phyloP scores from a whole-genome alignment of 2,888 invertebrate genomes.

The Branchinecta sandiegonensis region DNA sequence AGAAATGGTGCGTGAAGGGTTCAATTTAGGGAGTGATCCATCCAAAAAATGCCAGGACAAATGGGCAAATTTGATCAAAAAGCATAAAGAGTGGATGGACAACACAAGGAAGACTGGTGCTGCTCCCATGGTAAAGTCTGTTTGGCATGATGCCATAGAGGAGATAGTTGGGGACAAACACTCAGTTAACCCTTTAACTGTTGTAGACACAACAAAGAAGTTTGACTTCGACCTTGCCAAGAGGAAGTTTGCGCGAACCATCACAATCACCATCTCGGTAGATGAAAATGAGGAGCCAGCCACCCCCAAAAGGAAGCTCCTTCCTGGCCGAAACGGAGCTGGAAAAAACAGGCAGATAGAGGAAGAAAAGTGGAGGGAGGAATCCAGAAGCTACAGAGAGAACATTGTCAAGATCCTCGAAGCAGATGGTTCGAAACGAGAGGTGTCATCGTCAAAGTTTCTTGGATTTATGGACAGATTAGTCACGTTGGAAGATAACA shows the following conservation, averaged over 20 bases:
- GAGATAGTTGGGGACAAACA: no score
- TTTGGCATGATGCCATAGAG: conserved; percentile 5
- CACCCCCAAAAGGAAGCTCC: conserved; percentile 12
- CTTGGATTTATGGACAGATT: conserved; percentile 10
- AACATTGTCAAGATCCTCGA: no score
- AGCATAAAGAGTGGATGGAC: background rate
- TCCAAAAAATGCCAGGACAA: background rate
- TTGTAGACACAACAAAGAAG: no score
- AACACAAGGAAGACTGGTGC: background rate
- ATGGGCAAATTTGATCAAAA: background rate
- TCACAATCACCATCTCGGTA: background rate
- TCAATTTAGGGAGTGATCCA: background rate
- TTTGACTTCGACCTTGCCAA: no score
- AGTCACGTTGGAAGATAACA: background rate
- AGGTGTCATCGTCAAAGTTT: conserved; percentile 6
- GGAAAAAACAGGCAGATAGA: conserved; percentile 8
- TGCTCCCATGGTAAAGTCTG: no score
- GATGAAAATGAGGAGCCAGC: conserved; percentile 8
- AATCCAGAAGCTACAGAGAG: no score
- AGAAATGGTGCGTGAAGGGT: background rate
- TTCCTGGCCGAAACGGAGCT: background rate
- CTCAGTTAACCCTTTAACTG: no score
- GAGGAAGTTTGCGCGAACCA: background rate
- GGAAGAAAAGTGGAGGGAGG: conserved; percentile 8
- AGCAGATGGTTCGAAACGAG: no score